Conservation (phyloP, 1,140 invertebrate species). For the Phortica variegata region DNA sequence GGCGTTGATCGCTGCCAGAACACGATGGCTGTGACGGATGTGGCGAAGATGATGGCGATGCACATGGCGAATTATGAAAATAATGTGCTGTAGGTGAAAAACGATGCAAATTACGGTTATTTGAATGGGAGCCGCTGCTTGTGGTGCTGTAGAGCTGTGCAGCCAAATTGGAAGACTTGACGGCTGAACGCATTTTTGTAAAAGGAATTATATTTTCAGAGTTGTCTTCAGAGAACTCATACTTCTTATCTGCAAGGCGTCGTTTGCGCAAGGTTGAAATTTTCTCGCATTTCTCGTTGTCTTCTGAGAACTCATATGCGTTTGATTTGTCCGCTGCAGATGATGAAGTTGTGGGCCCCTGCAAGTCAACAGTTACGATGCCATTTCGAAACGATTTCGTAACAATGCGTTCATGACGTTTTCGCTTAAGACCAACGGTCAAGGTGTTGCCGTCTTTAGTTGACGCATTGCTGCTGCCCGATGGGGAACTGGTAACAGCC, state of each 20-base stretch:
- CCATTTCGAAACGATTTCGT: conserved; percentile 51
- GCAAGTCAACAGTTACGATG: conserved; percentile 47
- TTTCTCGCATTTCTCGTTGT: conserved; percentile 79
- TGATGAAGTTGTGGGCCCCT: conserved; percentile 28
- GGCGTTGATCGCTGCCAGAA: background rate
- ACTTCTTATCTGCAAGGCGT: conserved; percentile 85
- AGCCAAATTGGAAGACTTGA: conserved; percentile 17
- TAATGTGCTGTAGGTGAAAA: conserved; percentile 40
- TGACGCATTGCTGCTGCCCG: conserved; percentile 11
- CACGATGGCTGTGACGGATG: conserved; percentile 32
- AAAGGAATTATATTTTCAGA: conserved; percentile 82
- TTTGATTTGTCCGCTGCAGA: conserved; percentile 59
- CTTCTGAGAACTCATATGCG: conserved; percentile 82
- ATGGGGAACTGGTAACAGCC: conserved; percentile 33
- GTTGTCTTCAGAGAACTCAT: conserved; percentile 86
- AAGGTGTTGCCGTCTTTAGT: conserved; percentile 19
- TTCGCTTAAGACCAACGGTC: conserved; percentile 29
- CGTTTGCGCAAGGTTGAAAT: conserved; percentile 78
- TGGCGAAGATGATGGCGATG: conserved; percentile 49
- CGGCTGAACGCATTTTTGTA: conserved; percentile 55
- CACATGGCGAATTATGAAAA: conserved; percentile 50
- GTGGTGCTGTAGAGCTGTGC: conserved; percentile 23
- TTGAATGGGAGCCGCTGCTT: conserved; percentile 17
- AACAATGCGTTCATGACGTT: conserved; percentile 45
- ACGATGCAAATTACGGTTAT: conserved; percentile 29